Evolutionary conservation across 2,797 vertebrate genomes (phyloP), one percentile per base, ranked within the genome.

Genomic region (Chiroxiphia lanceolata): DNA sequence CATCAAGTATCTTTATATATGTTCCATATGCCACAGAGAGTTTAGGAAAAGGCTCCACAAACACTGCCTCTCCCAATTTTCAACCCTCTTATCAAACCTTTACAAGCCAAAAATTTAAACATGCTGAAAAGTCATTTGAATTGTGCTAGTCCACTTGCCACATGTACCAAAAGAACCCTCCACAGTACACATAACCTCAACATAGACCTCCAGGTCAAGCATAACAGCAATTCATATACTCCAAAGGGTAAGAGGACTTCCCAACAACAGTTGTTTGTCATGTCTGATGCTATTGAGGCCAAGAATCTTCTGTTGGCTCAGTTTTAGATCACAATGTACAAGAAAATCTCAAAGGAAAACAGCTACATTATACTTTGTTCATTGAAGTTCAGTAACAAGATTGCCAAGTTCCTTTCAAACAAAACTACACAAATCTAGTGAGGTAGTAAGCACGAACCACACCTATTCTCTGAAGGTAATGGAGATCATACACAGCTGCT

Each of bases 381-480:
- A 80, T 17, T 78, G 36, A 88, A 78, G 63, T 86, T 88, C 76
- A 92, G 16, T 45, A 71, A 42, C 68, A 90, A 89, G 76, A 90
- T 19, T 83, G 88, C 92, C 88, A 96, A 97, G 51, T 89, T 94
- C 38, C 57, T 89, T 83, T 90, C 86, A 90, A 92, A 93, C 18
- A 84, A 65, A 93, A 70, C 36, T 33, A 34, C 47, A 64, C 50
- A 90, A 77, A 80, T 76, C 70, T 44, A 85, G 87, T 33, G 75
- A 69, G 23, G 48, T 40, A 87, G 42, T 56, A 47, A 88, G 63
- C 82, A 53, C 36, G 42, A 38, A 87, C 82, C 85, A 71, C 89
- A 68, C 61, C 95, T 94, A 95, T 33, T 96, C 75, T 96, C 94
- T 78, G 70, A 96, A 95, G 61, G 81, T 94, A 93, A 31, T 12